Evolutionary conservation across 2,113 vertebrate genomes (phyloP).

Genomic region (Procavia capensis): DNA sequence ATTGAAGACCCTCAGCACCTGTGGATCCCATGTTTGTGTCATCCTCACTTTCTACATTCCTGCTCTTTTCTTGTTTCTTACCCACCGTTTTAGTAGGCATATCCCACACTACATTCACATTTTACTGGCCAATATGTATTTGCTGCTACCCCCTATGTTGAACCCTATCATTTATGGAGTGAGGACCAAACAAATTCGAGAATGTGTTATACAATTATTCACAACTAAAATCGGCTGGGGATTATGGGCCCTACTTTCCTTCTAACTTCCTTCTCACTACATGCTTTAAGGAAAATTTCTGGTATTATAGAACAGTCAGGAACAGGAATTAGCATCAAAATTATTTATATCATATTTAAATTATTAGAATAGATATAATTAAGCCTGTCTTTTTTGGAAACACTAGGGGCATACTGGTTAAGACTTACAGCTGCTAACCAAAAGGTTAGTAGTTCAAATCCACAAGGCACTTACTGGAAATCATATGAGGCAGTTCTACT

Average conservation of each 20-base stretch:
- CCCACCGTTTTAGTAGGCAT: slow-evolving; percentile 74
- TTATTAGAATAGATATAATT: neutral
- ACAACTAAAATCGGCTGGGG: neutral
- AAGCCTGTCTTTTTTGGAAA: too few species aligned
- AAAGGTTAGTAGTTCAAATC: too few species aligned
- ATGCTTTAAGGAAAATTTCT: neutral
- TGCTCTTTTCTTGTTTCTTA: slow-evolving; percentile 84
- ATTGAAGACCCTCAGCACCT: slow-evolving; percentile 82
- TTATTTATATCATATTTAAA: neutral
- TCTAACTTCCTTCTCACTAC: neutral
- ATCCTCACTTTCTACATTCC: slow-evolving; percentile 84
- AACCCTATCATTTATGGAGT: slow-evolving; percentile 85
- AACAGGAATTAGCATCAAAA: neutral
- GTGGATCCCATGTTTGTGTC: slow-evolving; percentile 82
- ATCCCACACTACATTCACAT: slow-evolving; percentile 71
- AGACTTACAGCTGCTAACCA: too few species aligned
- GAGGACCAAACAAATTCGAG: slow-evolving; percentile 81
- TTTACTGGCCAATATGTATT: slow-evolving; percentile 82
- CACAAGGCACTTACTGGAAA: too few species aligned
- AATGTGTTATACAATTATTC: slow-evolving; percentile 46
- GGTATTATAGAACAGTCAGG: neutral
- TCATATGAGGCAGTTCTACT: too few species aligned
- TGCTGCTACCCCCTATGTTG: slow-evolving; percentile 78
- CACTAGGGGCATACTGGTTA: too few species aligned
- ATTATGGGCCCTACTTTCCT: neutral